Evolutionary conservation across 2,797 vertebrate species (phyloP).

Genomic region (Coendou prehensilis): DNA sequence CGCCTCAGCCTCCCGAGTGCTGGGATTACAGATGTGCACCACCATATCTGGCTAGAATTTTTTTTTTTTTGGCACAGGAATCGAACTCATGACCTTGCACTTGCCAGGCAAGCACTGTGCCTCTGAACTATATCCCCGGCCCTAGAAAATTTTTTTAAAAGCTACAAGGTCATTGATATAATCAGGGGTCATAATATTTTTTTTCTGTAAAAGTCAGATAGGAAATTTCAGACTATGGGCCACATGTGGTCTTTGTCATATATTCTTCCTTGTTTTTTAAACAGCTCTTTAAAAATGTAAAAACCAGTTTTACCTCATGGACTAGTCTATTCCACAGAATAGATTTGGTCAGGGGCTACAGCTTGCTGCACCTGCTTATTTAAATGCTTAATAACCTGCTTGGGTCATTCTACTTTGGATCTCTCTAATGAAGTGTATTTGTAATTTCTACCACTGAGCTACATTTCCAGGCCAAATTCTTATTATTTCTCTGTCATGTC

Average conservation of each 20-base stretch:
- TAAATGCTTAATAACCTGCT: constrained; percentile 10
- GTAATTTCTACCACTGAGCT: constrained; percentile 11
- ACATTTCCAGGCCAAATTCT: not conserved
- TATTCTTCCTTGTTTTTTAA: not conserved
- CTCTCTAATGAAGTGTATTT: constrained; percentile 28
- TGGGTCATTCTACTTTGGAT: constrained; percentile 55
- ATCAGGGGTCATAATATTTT: not conserved
- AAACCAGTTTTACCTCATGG: not conserved
- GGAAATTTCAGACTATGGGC: not conserved
- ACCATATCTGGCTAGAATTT: not conserved
- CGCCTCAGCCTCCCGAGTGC: not conserved
- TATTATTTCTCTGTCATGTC: constrained; percentile 19
- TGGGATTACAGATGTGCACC: not conserved
- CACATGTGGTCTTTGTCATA: not conserved
- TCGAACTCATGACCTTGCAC: no score
- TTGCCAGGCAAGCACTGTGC: no score
- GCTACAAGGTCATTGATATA: not conserved
- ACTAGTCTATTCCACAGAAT: not conserved
- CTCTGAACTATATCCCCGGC: no score
- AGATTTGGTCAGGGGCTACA: not conserved
- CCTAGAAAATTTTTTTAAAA: constrained; percentile 31
- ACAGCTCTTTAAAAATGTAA: not conserved
- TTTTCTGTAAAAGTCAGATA: not conserved
- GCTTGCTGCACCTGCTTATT: constrained; percentile 10
- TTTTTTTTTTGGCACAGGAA: no score